Percentiles rank a stretch among this genome's conserved stretches.
phyloP scores from a whole-genome alignment of 2,888 invertebrate species.

The Exephanes ischioxanthus region DNA sequence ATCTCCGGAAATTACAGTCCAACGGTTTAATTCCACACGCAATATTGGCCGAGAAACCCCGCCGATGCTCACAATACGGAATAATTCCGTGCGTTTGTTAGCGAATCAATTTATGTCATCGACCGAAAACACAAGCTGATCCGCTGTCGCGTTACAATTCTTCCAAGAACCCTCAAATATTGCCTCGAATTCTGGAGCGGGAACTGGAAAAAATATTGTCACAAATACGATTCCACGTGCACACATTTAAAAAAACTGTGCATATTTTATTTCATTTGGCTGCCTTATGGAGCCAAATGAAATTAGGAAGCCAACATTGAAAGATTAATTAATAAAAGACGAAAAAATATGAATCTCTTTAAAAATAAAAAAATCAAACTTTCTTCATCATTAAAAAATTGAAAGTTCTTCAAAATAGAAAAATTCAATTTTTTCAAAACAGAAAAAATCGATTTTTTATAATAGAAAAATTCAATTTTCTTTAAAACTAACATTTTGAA shows the following conservation, averaged over 20 bases:
- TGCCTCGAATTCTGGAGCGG: background rate
- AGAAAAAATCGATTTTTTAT: no score
- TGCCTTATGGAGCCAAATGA: no score
- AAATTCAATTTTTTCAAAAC: no score
- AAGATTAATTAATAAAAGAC: no score
- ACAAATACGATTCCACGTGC: background rate
- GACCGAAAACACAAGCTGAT: background rate
- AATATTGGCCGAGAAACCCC: background rate
- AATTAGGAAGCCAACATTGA: no score
- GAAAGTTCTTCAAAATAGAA: no score
- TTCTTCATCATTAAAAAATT: no score
- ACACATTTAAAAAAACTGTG: no score
- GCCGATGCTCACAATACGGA: background rate
- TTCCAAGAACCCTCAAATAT: background rate
- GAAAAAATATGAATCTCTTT: no score
- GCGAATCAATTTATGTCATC: constrained; percentile 9
- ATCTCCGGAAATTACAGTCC: constrained; percentile 48
- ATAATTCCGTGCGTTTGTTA: background rate
- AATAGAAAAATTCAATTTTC: no score
- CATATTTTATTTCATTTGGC: no score
- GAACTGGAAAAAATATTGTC: background rate
- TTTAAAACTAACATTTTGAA: background rate
- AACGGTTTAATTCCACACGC: constrained; percentile 15
- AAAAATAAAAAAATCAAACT: no score
- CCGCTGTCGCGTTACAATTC: background rate